Evolutionary conservation across 2,888 invertebrate species (phyloP).

Genomic region (Oasisia sp.): DNA sequence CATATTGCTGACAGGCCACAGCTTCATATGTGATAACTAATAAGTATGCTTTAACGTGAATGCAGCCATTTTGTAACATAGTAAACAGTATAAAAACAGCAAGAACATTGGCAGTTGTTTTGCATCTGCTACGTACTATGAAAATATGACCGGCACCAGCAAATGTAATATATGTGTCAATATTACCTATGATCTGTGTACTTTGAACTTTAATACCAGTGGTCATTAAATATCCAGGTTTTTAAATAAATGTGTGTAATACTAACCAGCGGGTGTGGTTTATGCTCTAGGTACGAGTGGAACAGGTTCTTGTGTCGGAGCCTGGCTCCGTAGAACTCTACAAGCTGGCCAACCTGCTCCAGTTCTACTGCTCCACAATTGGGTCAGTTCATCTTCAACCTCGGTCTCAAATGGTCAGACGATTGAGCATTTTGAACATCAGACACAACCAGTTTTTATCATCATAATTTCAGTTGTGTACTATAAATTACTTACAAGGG

Average conservation of each 20-base stretch:
- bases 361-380: conserved; percentile 88
- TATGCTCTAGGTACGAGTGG: conserved; percentile 77
- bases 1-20: not conserved
- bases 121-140: too few species aligned
- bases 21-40: not conserved
- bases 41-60: not conserved
- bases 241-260: too few species aligned
- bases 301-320: conserved; percentile 87
- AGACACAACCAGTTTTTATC: not conserved
- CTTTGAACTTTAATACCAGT: not conserved
- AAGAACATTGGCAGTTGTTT: too few species aligned
- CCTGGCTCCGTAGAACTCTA: conserved; percentile 87
- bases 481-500: too few species aligned
- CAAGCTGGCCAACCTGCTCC: conserved; percentile 86
- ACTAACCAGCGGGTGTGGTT: not conserved
- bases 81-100: too few species aligned
- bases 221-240: not conserved
- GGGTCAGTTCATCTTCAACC: conserved; percentile 69
- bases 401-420: not conserved
- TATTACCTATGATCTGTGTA: too few species aligned
- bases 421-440: not conserved
- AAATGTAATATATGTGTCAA: too few species aligned
- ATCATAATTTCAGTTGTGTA: too few species aligned
- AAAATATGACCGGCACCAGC: too few species aligned
- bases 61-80: not conserved